Percentiles rank a stretch among this genome's conserved stretches.
Evolutionary conservation across 2,113 vertebrate genomes (phyloP).

Genomic region (Hydropotes inermis): DNA sequence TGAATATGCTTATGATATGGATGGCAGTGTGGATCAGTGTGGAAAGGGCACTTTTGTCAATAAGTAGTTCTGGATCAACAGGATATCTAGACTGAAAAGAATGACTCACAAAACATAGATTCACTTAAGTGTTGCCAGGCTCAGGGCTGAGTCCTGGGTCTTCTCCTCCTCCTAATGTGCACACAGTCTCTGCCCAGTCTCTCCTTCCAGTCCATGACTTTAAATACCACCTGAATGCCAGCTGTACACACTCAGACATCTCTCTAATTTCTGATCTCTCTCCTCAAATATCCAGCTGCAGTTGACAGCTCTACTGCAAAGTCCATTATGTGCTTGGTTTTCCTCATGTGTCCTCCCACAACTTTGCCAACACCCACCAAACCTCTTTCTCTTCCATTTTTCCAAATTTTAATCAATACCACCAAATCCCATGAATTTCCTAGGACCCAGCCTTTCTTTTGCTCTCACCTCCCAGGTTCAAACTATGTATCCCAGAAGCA

Average conservation of each 20-base stretch:
- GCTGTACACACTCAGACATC: background rate
- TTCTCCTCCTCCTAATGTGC: fast-evolving
- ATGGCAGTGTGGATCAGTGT: background rate
- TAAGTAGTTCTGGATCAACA: background rate
- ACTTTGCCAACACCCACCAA: background rate
- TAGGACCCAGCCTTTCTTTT: background rate
- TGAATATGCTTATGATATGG: background rate
- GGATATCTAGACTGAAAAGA: background rate
- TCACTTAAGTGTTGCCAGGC: no score
- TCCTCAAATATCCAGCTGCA: background rate
- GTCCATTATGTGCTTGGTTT: background rate
- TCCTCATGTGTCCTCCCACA: background rate
- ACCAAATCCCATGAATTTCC: background rate
- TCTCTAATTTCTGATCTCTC: background rate
- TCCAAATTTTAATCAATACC: background rate
- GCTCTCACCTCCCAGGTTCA: fast-evolving
- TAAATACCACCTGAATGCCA: background rate
- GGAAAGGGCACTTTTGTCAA: no score
- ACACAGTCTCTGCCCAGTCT: background rate
- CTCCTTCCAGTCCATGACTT: background rate
- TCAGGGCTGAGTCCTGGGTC: background rate
- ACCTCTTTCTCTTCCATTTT: background rate
- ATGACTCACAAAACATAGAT: background rate
- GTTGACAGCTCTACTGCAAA: background rate
- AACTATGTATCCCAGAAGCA: background rate